Evolutionary conservation across 2,113 vertebrate genomes (phyloP).

Genomic region (Ctenomys sociabilis): DNA sequence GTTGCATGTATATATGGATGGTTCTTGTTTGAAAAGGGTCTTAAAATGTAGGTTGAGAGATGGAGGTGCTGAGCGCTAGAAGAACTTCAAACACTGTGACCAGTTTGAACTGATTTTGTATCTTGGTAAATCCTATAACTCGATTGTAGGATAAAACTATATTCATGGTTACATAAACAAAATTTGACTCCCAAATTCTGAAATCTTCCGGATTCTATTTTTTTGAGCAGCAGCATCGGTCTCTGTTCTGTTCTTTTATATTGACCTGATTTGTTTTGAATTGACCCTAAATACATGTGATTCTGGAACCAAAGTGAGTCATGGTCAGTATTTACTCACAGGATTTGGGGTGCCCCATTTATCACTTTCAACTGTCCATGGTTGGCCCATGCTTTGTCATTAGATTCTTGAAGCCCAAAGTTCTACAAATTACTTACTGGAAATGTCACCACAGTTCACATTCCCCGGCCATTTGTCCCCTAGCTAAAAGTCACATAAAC

Average conservation of each 20-base stretch:
- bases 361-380: neutral
- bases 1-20: neutral
- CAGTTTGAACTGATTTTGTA: too few species aligned
- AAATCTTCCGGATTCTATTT: too few species aligned
- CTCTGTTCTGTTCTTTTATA: neutral
- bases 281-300: too few species aligned
- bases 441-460: neutral
- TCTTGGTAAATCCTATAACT: too few species aligned
- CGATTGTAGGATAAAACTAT: too few species aligned
- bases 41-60: neutral
- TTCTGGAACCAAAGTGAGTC: neutral
- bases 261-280: neutral
- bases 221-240: neutral
- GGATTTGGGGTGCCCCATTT: neutral
- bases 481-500: neutral
- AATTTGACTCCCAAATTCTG: too few species aligned
- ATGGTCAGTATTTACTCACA: neutral
- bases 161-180: too few species aligned
- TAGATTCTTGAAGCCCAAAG: neutral
- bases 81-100: slow-evolving; percentile 19
- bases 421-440: neutral
- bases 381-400: neutral
- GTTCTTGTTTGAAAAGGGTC: neutral
- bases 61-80: neutral
- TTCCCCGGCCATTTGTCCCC: neutral